phyloP scores from a whole-genome alignment of 1,140 invertebrate genomes.

The Neodiprion virginianus region DNA sequence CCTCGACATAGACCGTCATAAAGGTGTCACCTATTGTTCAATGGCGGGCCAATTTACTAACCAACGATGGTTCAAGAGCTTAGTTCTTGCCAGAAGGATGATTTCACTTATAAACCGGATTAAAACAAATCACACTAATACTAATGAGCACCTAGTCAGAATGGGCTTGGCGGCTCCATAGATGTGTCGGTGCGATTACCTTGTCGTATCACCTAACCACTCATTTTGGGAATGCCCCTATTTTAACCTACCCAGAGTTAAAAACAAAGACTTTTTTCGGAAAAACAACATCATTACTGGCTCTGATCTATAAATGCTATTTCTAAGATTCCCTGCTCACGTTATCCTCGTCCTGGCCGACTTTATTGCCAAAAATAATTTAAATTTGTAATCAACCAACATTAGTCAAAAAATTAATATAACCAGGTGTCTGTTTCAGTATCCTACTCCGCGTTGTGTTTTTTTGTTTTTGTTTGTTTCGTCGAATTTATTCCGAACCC shows the following conservation, averaged over 20 bases:
- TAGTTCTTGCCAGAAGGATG: not conserved
- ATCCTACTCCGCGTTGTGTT: no score
- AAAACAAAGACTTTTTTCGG: not conserved
- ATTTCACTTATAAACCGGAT: not conserved
- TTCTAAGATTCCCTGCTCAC: not conserved
- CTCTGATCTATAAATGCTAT: not conserved
- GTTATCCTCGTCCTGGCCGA: not conserved
- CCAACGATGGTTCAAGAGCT: not conserved
- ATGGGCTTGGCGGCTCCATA: not conserved
- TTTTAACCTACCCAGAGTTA: not conserved
- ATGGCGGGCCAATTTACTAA: not conserved
- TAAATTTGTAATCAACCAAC: not conserved
- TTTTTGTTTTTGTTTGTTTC: no score
- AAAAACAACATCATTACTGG: not conserved
- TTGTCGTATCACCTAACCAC: not conserved
- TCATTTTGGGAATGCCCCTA: not conserved
- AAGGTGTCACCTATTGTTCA: not conserved
- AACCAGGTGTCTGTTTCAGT: no score
- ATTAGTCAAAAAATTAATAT: no score
- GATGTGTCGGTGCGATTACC: not conserved
- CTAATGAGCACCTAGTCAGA: not conserved
- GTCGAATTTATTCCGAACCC: no score
- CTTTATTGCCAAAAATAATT: not conserved
- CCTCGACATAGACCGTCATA: not conserved
- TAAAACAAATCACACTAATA: not conserved